Evolutionary conservation across 2,888 invertebrate genomes (phyloP), one percentile per base, ranked within the genome.

Genomic region (Phyto melanocephala): DNA sequence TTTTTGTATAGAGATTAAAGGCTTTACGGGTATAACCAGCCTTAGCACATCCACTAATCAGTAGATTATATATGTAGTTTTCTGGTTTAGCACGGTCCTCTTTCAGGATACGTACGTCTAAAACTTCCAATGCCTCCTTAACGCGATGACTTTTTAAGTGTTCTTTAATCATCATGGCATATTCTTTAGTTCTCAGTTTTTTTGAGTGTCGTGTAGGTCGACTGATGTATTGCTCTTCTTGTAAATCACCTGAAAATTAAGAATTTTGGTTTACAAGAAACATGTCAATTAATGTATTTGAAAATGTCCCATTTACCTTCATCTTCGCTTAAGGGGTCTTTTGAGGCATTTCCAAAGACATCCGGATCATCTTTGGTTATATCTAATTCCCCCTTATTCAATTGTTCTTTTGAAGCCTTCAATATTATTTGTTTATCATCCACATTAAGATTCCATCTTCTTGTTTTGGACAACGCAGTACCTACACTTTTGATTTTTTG

Each of bases 1-100:
- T 96, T 89, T 95, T 93, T 87, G 95, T 95, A 87, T 93, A 98
- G 1, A 98, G 92, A 85, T 93, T 93, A 88, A 97, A 98, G 1
- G 97, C 97, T 91, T 96, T 96, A 86, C 95, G 94, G 1, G 96
- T 94, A 87, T 96, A 96, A 0, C 98, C 98, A 0, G 94, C 95
- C 86, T 94, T 92, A 2, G 96, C 97, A 91, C 96, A 96, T 8
- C 94, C 96, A 78, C 95, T 94, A 80, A 99, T 95, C n/a, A 98
- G 90, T 72, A 96, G 92, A 88, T 95, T 95, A 88, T 95, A 98
- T 86, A 96, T 95, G 88, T 96, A 96, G 84, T 92, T 93, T 80
- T 94, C 95, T 0, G 98, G 97, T 89, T 94, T 94, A 0, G 95
- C 95, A 86, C 94, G 92, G 89, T 98, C 97, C 86, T 94, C 93